Evolutionary conservation across 2,888 invertebrate species (phyloP), one percentile per base, ranked within the genome.

Genomic region (Melikaiella ostensackeni): DNA sequence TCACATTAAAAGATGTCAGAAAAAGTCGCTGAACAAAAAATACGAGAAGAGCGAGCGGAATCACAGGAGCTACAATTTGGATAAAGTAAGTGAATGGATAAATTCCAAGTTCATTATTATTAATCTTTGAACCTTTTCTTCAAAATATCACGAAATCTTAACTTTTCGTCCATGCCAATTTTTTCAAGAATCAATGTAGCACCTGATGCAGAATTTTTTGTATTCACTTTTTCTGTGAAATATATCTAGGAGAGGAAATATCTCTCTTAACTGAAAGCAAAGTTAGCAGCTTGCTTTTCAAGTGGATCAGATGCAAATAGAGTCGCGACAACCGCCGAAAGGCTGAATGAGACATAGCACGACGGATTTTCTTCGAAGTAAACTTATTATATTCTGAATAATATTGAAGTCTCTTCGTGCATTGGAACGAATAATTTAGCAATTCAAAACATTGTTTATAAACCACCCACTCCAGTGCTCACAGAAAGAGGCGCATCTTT

Each of bases 241-340:
- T 42, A 16, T 16, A 42, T 16, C 42, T 3, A 27, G 3, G 16
- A 24, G n/a, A 24, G 46, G 6, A 19, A 66, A n/a, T 30, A 19
- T 27, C 30, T 27, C n/a, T 66, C 66, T 66, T 46, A 66, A 42
- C 46, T 66, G 8, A 38, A 66, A 19, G 16, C 46, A 27, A 21
- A 62, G 30, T 62, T 30, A 38, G 35, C 11, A 63, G 35, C 35
- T 66, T 66, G 50, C 66, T 46, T 66, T 46, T 66, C 46, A 66
- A 66, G 46, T 66, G 66, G 46, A 66, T 66, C 38, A 66, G n/a
- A 66, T 66, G 66, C 46, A 66, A 66, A 66, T 66, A 16, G 9
- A 66, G 46, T 46, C 27, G 46, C 27, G 46, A 66, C 46, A 66
- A 66, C 46, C 46, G 27, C 66, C 46, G 27, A 66, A 66, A 46